Evolutionary conservation across 2,113 vertebrate genomes (phyloP).

Genomic region (Planiliza haematocheilus): DNA sequence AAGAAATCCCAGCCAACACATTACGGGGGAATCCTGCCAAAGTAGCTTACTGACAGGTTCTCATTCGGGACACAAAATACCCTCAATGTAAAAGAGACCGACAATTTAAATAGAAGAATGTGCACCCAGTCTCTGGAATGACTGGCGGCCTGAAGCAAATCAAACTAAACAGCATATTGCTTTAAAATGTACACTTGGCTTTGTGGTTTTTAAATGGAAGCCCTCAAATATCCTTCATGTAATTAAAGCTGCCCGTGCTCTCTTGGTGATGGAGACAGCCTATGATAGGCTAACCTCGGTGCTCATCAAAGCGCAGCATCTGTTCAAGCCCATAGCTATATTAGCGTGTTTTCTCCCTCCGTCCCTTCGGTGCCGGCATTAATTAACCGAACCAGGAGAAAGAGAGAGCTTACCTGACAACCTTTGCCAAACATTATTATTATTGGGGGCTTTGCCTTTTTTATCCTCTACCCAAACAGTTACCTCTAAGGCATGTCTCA

Average conservation of each 20-base stretch:
- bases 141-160: background rate
- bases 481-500: conserved; percentile 34
- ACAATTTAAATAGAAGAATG: background rate
- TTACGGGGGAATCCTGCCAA: background rate
- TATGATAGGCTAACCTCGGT: conserved; percentile 62
- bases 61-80: background rate
- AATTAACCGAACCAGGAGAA: conserved; percentile 75
- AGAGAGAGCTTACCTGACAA: conserved; percentile 70
- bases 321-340: conserved; percentile 68
- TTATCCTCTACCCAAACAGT: conserved; percentile 51
- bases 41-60: background rate
- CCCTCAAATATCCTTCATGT: conserved; percentile 30
- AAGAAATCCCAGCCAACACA: too few species aligned
- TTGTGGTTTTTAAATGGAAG: conserved; percentile 26
- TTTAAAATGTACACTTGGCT: background rate
- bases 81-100: background rate
- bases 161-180: background rate
- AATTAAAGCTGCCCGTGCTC: conserved; percentile 55
- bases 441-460: conserved; percentile 55
- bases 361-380: conserved; percentile 72
- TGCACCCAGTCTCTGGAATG: background rate
- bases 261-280: conserved; percentile 50
- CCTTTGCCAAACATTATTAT: conserved; percentile 71
- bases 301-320: conserved; percentile 78
- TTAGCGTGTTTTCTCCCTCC: conserved; percentile 45